Base-by-base conservation (phyloP, 2,888 invertebrate genomes). In the Lasioglossum pauxillum region DNA sequence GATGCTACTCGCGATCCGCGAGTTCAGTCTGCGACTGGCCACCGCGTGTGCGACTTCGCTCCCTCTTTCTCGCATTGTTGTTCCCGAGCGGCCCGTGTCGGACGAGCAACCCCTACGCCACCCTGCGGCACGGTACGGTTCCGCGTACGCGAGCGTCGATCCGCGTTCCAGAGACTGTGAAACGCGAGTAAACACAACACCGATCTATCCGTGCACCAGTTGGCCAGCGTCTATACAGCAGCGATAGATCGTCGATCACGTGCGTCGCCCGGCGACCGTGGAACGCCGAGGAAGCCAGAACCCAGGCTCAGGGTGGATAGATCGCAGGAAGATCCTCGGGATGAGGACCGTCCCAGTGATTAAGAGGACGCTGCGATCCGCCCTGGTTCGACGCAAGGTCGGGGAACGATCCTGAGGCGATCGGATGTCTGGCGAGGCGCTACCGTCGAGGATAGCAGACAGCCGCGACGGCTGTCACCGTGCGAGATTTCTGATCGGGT, bases 1-100 rank as follows among this genome's bases (percentile, higher is more conserved):
- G 93, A 93, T 93, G 93, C 91, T 91, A 91, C 92, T 92, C 92
- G 92, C 93, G 92, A 92, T 92, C 93, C 92, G 92, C 91, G 90
- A 92, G 89, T 91, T 93, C 93, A 93, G 93, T 93, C 92, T 91
- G 93, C 93, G 92, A 92, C 91, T 90, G 88, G 92, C 92, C 91
- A 90, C 90, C 93, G 93, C 92, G 93, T 92, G 92, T 89, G 90
- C 90, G 90, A 89, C 91, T 75, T 91, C 91, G 91, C 75, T 82
- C 64, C 76, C 82, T 79, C 79, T 53, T 41, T 84, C 41, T 86
- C 75, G 79, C 8, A 74, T 77, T 83, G 75, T 83, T 78, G 85
- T 76, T 31, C 27, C 53, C 31, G 27, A 14, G n/a, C 72, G 41
- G 71, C 19, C 27, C n/a, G 31, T 7, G 38, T 27, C 38, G 76